Conservation (phyloP, 2,797 vertebrate species). For the Pogonophryne albipinna region DNA sequence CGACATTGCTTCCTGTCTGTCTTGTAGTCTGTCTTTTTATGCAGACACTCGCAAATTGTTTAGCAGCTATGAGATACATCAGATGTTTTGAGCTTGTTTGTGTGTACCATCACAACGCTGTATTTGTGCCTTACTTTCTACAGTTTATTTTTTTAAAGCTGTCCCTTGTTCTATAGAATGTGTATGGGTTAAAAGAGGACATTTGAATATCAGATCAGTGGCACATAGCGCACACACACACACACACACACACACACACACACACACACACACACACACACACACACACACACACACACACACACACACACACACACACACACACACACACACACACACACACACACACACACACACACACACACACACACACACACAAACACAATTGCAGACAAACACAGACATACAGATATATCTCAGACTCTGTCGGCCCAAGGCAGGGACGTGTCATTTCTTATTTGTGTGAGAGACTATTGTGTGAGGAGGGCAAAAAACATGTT, state of each 20-base stretch:
- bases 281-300: too few species aligned
- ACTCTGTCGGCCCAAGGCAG: slow-evolving; percentile 47
- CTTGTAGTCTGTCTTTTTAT: background rate
- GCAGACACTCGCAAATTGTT: slow-evolving; percentile 13
- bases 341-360: too few species aligned
- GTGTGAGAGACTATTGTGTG: slow-evolving; percentile 51
- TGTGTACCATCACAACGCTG: background rate
- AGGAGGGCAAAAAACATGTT: slow-evolving; percentile 28
- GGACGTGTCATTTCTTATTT: slow-evolving; percentile 59
- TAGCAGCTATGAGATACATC: slow-evolving; percentile 29
- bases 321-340: too few species aligned
- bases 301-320: too few species aligned
- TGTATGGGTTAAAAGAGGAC: slow-evolving; percentile 56
- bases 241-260: too few species aligned
- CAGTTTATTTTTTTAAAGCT: slow-evolving; percentile 10
- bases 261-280: too few species aligned
- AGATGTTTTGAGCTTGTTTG: background rate
- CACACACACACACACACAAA: slow-evolving; percentile 11
- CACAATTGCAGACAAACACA: slow-evolving; percentile 40
- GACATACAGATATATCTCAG: slow-evolving; percentile 37
- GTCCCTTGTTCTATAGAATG: slow-evolving; percentile 18
- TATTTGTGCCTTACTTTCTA: slow-evolving; percentile 13
- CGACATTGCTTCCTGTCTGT: slow-evolving; percentile 2
- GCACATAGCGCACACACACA: background rate
- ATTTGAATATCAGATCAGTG: slow-evolving; percentile 50